These are phyloP conservation scores for Ptiloglossa arizonensis DNA, from an alignment of 1,140 invertebrate genomes.

Conservation along the genomic window DNA sequence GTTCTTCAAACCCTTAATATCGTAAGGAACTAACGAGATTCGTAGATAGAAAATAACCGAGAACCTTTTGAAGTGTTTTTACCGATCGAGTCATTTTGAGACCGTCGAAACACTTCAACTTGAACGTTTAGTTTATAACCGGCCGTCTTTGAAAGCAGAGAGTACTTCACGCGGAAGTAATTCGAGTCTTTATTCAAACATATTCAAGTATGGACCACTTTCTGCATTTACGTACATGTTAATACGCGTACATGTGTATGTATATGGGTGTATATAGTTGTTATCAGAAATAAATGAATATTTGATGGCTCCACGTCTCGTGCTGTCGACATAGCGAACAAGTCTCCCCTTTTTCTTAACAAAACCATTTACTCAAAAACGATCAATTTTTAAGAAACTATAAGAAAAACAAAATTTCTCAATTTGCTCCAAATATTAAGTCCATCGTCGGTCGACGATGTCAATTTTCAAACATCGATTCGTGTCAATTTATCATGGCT, in stretches of 20 bases:
- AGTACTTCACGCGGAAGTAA: background rate
- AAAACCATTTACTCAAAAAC: background rate
- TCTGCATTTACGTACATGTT: constrained; percentile 45
- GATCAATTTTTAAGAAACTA: no score
- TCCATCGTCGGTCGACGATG: no score
- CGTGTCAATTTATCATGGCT: no score
- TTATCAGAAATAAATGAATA: constrained; percentile 54
- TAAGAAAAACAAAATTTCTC: no score
- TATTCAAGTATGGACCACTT: constrained; percentile 40
- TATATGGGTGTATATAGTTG: constrained; percentile 50
- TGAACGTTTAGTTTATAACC: background rate
- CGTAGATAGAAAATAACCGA: background rate
- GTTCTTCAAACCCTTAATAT: background rate
- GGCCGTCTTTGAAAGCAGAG: background rate
- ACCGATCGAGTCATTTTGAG: background rate
- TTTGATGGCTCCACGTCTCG: constrained; percentile 16
- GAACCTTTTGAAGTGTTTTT: constrained; percentile 19
- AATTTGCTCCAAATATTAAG: no score
- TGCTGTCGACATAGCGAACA: background rate
- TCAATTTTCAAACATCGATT: no score
- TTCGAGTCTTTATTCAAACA: background rate
- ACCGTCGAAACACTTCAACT: background rate
- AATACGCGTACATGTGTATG: constrained; percentile 21
- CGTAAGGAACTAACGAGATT: background rate
- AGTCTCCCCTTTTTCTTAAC: background rate